Conservation (phyloP, 1,140 invertebrate genomes). For the Drosophila arizonae region DNA sequence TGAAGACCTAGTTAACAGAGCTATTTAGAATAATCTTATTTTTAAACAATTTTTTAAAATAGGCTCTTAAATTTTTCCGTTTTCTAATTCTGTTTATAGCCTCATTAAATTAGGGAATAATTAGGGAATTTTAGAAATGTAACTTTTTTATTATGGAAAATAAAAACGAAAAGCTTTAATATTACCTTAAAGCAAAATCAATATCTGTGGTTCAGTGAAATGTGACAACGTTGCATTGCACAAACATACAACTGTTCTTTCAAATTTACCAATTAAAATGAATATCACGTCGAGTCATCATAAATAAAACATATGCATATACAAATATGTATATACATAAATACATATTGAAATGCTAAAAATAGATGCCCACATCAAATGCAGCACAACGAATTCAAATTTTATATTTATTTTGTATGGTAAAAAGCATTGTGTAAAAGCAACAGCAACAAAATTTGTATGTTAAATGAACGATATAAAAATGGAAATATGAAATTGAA, state of each 20-base stretch:
- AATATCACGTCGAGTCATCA: constrained; percentile 9
- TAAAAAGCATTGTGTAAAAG: constrained; percentile 13
- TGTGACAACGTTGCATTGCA: constrained; percentile 22
- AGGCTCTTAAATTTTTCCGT: too few relatives aligned
- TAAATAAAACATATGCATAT: constrained; percentile 3
- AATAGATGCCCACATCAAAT: constrained; percentile 24
- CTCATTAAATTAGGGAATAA: too few relatives aligned
- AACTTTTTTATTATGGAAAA: too few relatives aligned
- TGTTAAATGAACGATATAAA: constrained; percentile 18
- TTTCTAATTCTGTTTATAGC: too few relatives aligned
- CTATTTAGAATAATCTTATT: too few relatives aligned
- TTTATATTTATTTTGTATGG: constrained; percentile 25
- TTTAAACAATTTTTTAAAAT: too few relatives aligned
- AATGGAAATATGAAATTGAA: constrained; percentile 54
- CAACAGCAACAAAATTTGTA: not conserved
- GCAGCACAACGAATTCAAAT: constrained; percentile 31
- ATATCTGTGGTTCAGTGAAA: not conserved
- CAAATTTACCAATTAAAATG: not conserved
- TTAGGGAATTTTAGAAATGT: too few relatives aligned
- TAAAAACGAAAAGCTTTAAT: too few relatives aligned
- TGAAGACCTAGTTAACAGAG: too few relatives aligned
- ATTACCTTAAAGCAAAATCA: too few relatives aligned
- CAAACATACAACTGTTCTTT: not conserved
- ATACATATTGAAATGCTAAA: constrained; percentile 4
- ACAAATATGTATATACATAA: not conserved